These are phyloP conservation scores for Cacoxenus indagator DNA, from an alignment of 2,888 invertebrate species.

Conservation along the genomic window DNA sequence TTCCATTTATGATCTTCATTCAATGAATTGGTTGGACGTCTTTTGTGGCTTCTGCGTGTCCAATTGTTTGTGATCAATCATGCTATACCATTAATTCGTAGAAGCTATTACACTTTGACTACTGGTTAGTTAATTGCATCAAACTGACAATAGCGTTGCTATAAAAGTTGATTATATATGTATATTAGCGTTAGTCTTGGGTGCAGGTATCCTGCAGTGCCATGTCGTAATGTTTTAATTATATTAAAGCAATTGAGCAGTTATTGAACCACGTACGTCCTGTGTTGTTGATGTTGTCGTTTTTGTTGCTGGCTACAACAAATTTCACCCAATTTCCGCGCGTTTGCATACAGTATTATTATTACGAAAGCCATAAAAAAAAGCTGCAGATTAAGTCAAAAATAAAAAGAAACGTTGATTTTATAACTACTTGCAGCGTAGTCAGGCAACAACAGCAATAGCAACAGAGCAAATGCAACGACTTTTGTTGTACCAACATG, in stretches of 20 bases:
- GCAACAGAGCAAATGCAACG: background rate
- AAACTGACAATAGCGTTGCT: too few species aligned
- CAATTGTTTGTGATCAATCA: background rate
- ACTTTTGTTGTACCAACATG: slow-evolving; percentile 5
- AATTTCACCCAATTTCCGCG: slow-evolving; percentile 35
- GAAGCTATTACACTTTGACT: too few species aligned
- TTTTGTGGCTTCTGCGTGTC: background rate
- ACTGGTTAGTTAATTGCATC: too few species aligned
- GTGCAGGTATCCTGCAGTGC: too few species aligned
- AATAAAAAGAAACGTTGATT: slow-evolving; percentile 12
- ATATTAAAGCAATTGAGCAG: too few species aligned
- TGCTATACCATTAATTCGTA: too few species aligned
- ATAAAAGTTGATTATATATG: too few species aligned
- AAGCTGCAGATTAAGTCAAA: background rate
- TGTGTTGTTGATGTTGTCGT: background rate
- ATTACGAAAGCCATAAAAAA: background rate
- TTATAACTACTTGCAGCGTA: slow-evolving; percentile 10
- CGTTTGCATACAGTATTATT: slow-evolving; percentile 18
- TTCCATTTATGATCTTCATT: too few species aligned
- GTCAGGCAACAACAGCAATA: background rate
- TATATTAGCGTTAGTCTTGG: too few species aligned
- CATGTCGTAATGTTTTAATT: too few species aligned
- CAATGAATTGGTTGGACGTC: too few species aligned
- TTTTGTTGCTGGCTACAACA: slow-evolving; percentile 12
- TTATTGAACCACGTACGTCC: background rate